These are phyloP conservation scores for Neoniphon sammara DNA, from an alignment of 2,797 vertebrate genomes.

Conservation along the genomic window DNA sequence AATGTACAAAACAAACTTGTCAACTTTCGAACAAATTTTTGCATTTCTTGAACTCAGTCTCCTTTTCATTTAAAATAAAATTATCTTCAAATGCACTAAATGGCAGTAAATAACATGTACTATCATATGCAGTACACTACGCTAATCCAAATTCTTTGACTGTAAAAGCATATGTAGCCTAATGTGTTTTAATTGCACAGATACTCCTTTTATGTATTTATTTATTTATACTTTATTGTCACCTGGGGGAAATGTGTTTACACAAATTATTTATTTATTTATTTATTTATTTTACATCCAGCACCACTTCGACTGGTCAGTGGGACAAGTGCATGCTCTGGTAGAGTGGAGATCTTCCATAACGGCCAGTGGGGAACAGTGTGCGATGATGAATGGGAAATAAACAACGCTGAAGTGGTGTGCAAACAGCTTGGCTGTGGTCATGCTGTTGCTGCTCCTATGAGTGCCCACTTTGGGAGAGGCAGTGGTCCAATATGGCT, in stretches of 20 bases:
- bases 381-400: slow-evolving; percentile 74
- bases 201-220: background rate
- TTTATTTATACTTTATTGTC: no score
- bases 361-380: slow-evolving; percentile 77
- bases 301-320: slow-evolving; percentile 55
- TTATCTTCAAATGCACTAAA: no score
- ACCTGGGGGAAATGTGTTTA: no score
- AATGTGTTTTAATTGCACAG: background rate
- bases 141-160: background rate
- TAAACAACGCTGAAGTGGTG: slow-evolving; percentile 65
- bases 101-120: no score
- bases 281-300: slow-evolving; percentile 40
- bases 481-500: slow-evolving; percentile 79
- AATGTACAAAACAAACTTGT: background rate
- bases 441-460: slow-evolving; percentile 62
- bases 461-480: slow-evolving; percentile 69
- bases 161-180: background rate
- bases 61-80: no score
- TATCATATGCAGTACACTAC: no score
- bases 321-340: slow-evolving; percentile 68
- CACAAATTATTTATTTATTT: background rate
- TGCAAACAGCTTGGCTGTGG: slow-evolving; percentile 78
- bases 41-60: no score
- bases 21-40: no score
- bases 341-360: slow-evolving; percentile 72